phyloP scores from a whole-genome alignment of 2,113 vertebrate species.

The Casuarius casuarius region DNA sequence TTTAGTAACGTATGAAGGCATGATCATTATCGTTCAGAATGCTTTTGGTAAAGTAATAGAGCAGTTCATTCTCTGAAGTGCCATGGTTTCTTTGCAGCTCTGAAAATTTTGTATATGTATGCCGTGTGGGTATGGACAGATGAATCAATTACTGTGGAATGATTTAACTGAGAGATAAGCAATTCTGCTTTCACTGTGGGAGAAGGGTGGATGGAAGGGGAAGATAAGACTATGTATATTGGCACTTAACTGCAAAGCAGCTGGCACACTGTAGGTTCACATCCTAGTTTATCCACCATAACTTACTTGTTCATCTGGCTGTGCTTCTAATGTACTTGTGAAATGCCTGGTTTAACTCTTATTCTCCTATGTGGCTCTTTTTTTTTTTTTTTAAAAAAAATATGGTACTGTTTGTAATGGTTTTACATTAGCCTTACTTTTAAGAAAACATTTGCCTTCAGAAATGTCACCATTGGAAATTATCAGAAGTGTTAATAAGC shows the following conservation, averaged over 20 bases:
- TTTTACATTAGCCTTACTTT: slow-evolving; percentile 9
- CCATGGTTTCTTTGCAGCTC: neutral
- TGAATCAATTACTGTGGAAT: accelerated
- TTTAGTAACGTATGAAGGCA: neutral
- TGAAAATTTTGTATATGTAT: accelerated
- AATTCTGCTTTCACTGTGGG: accelerated
- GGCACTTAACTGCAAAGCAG: neutral
- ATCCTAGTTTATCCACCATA: neutral
- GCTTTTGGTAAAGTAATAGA: neutral
- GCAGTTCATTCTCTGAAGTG: neutral
- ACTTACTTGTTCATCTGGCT: neutral
- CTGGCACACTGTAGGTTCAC: accelerated
- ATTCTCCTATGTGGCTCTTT: neutral
- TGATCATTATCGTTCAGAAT: accelerated
- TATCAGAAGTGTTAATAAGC: slow-evolving; percentile 52
- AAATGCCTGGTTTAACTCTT: neutral
- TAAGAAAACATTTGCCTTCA: neutral
- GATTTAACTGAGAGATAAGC: accelerated
- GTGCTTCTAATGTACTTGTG: neutral
- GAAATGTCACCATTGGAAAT: neutral
- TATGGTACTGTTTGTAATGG: neutral
- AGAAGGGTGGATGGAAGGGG: neutral
- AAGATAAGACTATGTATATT: accelerated
- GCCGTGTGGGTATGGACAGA: accelerated
- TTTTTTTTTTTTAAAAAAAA: neutral